phyloP scores from a whole-genome alignment of 2,113 vertebrate species.

The Paracanthobrama guichenoti region DNA sequence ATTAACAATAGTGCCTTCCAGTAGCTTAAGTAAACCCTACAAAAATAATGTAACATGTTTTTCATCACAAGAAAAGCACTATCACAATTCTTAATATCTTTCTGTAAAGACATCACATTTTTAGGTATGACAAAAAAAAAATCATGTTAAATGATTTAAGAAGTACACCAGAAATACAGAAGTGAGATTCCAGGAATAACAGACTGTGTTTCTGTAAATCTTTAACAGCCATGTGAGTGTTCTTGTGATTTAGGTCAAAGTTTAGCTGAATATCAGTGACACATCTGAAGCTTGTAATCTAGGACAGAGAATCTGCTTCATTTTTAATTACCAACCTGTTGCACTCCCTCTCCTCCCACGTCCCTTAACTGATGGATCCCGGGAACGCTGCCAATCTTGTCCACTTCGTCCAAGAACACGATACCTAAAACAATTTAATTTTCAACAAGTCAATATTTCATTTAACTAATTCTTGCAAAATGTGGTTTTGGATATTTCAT shows the following conservation, averaged over 20 bases:
- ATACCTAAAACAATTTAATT: slow-evolving; percentile 79
- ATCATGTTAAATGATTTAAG: no score
- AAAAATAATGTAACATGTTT: slow-evolving; percentile 16
- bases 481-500: not conserved
- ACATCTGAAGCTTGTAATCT: not conserved
- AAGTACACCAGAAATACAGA: not conserved
- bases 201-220: not conserved
- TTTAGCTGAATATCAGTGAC: slow-evolving; percentile 1
- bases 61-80: not conserved
- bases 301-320: not conserved
- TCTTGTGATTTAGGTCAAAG: not conserved
- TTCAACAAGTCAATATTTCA: not conserved
- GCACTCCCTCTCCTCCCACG: slow-evolving; percentile 90
- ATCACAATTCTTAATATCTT: not conserved
- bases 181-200: slow-evolving; percentile 5
- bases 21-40: slow-evolving; percentile 86
- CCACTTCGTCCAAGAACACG: slow-evolving; percentile 91
- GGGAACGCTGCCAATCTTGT: slow-evolving; percentile 92
- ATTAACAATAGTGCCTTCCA: slow-evolving; percentile 88
- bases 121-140: not conserved
- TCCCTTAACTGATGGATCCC: slow-evolving; percentile 90
- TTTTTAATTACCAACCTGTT: slow-evolving; percentile 78
- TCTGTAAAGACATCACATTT: not conserved
- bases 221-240: slow-evolving; percentile 10
- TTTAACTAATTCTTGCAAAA: not conserved